These are phyloP conservation scores for Hyaena hyaena DNA, from an alignment of 2,113 vertebrate genomes.

Conservation along the genomic window DNA sequence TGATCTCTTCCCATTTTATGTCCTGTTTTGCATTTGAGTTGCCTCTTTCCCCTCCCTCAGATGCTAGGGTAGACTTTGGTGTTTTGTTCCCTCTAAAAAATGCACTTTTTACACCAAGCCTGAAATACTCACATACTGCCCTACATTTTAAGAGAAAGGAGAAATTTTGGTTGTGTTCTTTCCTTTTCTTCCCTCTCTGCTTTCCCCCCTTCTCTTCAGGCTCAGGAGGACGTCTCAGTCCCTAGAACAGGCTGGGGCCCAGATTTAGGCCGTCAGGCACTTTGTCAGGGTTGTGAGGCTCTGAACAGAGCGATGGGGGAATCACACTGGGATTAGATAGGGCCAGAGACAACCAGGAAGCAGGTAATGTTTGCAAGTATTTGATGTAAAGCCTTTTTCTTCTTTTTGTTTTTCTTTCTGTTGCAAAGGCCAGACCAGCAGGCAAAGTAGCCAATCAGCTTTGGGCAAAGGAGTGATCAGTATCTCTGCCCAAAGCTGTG, in stretches of 20 bases:
- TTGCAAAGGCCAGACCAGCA: not conserved
- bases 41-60: not conserved
- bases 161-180: not conserved
- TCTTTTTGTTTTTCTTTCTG: not conserved
- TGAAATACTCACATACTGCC: not conserved
- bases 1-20: not conserved
- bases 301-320: not conserved
- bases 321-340: not conserved
- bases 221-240: not conserved
- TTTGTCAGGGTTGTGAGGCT: not conserved
- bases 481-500: not conserved
- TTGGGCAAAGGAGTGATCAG: not conserved
- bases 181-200: not conserved
- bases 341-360: not conserved
- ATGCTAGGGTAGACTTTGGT: not conserved
- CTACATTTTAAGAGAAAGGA: constrained; percentile 4
- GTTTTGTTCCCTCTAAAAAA: not conserved
- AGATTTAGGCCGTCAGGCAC: not conserved
- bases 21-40: not conserved
- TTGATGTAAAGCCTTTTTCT: not conserved
- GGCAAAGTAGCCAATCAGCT: not conserved
- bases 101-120: not conserved
- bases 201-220: not conserved
- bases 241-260: not conserved
- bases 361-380: not conserved